Percentiles rank a stretch among this genome's conserved stretches.
phyloP scores from a whole-genome alignment of 1,140 invertebrate species.

The Oreohelix idahoensis region DNA sequence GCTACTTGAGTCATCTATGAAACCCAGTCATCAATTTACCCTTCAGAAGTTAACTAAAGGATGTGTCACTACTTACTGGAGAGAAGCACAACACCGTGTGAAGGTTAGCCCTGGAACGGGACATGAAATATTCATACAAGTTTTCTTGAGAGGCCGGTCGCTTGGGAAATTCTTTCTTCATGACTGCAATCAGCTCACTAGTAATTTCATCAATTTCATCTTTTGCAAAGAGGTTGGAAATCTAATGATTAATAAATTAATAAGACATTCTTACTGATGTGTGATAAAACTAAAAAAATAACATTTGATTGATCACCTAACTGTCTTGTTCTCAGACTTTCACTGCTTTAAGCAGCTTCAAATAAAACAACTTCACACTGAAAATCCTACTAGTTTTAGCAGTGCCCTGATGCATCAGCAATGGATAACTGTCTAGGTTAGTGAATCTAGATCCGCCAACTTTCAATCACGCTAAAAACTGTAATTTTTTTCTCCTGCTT shows the following conservation, averaged over 20 bases:
- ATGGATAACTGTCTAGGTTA: no score
- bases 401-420: no score
- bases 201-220: constrained; percentile 96
- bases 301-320: no score
- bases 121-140: constrained; percentile 94
- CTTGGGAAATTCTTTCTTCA: constrained; percentile 95
- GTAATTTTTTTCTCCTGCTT: no score
- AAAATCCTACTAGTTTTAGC: no score
- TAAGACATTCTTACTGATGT: background rate
- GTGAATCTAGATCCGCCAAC: no score
- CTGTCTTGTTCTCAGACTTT: no score
- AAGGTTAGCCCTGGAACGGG: constrained; percentile 91
- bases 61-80: constrained; percentile 79
- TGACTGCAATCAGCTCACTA: constrained; percentile 90
- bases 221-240: constrained; percentile 94
- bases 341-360: no score
- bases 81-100: constrained; percentile 97
- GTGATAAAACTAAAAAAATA: no score
- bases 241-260: constrained; percentile 58
- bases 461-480: no score
- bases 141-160: constrained; percentile 89
- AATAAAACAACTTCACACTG: no score
- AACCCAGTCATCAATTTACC: background rate
- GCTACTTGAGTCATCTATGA: background rate
- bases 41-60: background rate